Evolutionary conservation across 2,888 invertebrate species (phyloP).

Genomic region (Rhagonycha fulva): DNA sequence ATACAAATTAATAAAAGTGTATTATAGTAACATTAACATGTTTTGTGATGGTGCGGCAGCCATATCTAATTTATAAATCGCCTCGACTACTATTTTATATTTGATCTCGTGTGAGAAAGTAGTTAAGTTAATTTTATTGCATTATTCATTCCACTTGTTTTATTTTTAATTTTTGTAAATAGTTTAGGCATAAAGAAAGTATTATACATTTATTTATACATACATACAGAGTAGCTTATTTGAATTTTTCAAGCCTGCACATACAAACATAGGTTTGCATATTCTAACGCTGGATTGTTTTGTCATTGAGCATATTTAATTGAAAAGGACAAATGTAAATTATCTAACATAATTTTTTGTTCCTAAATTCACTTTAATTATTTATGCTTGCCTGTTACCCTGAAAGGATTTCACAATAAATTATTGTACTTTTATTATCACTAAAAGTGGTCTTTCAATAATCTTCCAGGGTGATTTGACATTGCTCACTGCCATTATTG

Average conservation of each 20-base stretch:
- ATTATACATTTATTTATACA: not conserved
- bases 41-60: constrained; percentile 26
- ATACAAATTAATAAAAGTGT: not conserved
- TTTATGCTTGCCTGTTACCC: not conserved
- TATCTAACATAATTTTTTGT: not conserved
- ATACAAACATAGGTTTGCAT: not conserved
- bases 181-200: not conserved
- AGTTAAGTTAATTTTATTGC: constrained; percentile 15
- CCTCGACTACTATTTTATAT: constrained; percentile 18
- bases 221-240: not conserved
- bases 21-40: not conserved
- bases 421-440: not conserved
- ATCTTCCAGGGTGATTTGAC: constrained; percentile 12
- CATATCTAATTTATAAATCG: constrained; percentile 16
- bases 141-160: not conserved
- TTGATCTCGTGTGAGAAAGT: constrained; percentile 22
- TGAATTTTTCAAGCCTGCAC: not conserved
- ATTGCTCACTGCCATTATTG: constrained; percentile 24
- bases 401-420: not conserved
- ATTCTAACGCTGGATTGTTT: not conserved
- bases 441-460: not conserved
- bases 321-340: not conserved
- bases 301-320: not conserved
- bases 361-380: not conserved
- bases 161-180: not conserved